A percentile compares a stretch with the other conserved stretches of the same genome.
Conservation (phyloP, 2,888 invertebrate genomes). For the Drosophila austrosaltans region DNA sequence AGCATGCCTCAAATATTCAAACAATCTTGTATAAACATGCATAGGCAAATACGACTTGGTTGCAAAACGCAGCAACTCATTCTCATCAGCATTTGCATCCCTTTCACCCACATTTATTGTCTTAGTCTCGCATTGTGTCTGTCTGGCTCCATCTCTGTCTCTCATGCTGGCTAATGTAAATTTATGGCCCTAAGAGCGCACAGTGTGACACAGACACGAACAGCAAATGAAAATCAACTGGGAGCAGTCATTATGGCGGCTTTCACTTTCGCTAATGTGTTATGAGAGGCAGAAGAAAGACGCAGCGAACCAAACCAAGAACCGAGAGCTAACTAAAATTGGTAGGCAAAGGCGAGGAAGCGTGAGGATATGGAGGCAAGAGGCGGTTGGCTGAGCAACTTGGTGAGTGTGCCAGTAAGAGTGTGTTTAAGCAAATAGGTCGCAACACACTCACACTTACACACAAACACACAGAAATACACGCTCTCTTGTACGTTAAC, state of each 20-base stretch:
- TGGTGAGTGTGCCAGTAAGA: conserved; percentile 44
- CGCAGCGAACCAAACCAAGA: conserved; percentile 29
- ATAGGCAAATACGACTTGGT: conserved; percentile 11
- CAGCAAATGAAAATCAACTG: conserved; percentile 78
- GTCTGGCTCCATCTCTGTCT: background rate
- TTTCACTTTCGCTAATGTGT: conserved; percentile 79
- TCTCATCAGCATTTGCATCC: conserved; percentile 1
- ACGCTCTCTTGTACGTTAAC: conserved; percentile 58
- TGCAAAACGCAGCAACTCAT: conserved; percentile 19
- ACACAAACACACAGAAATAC: conserved; percentile 33
- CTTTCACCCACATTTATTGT: background rate
- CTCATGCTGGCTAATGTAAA: conserved; percentile 65
- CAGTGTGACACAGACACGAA: conserved; percentile 69
- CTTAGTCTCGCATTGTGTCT: background rate
- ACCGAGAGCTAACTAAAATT: conserved; percentile 24
- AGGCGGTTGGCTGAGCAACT: conserved; percentile 33
- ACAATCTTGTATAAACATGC: conserved; percentile 16
- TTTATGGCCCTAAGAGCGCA: conserved; percentile 66
- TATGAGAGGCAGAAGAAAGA: conserved; percentile 61
- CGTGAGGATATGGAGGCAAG: conserved; percentile 37
- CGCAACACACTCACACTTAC: conserved; percentile 53
- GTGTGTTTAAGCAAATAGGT: conserved; percentile 74
- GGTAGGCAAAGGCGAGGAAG: conserved; percentile 21
- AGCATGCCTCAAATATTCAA: conserved; percentile 14
- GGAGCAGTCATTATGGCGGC: conserved; percentile 79